phyloP scores from a whole-genome alignment of 2,797 vertebrate species.

The Hybognathus amarus region DNA sequence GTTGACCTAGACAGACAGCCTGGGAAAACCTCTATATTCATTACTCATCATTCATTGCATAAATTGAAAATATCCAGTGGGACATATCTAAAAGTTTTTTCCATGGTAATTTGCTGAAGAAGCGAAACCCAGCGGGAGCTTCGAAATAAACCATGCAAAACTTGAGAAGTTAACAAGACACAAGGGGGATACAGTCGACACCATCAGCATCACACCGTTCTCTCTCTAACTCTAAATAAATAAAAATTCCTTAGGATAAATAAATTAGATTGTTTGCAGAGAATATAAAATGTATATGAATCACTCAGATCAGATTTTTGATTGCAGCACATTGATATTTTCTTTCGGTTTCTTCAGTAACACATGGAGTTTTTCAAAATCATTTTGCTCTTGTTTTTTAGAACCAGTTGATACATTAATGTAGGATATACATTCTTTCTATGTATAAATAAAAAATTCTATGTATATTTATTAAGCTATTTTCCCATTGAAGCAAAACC shows the following conservation, averaged over 20 bases:
- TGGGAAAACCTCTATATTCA: constrained; percentile 41
- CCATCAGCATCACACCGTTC: constrained; percentile 57
- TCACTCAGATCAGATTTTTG: not conserved
- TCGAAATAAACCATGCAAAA: constrained; percentile 63
- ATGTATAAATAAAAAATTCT: no score
- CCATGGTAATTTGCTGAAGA: constrained; percentile 74
- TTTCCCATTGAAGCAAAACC: not conserved
- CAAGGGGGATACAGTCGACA: constrained; percentile 54
- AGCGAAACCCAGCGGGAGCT: constrained; percentile 54
- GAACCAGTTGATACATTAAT: not conserved
- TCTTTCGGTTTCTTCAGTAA: not conserved
- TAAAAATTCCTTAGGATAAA: constrained; percentile 40
- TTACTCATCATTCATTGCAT: constrained; percentile 60
- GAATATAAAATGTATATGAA: not conserved
- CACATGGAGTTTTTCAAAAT: not conserved
- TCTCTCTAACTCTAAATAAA: constrained; percentile 55
- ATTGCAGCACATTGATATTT: not conserved
- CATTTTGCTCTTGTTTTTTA: not conserved
- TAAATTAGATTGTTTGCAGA: not conserved
- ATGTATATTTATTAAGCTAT: not conserved
- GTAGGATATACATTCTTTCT: no score
- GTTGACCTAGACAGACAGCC: constrained; percentile 57
- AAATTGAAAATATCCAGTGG: constrained; percentile 57
- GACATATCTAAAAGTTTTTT: constrained; percentile 70
- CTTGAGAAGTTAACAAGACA: constrained; percentile 66